Evolutionary conservation across 2,113 vertebrate species (phyloP), one percentile per base, ranked within the genome.

Genomic region (Stigmatopora nigra): DNA sequence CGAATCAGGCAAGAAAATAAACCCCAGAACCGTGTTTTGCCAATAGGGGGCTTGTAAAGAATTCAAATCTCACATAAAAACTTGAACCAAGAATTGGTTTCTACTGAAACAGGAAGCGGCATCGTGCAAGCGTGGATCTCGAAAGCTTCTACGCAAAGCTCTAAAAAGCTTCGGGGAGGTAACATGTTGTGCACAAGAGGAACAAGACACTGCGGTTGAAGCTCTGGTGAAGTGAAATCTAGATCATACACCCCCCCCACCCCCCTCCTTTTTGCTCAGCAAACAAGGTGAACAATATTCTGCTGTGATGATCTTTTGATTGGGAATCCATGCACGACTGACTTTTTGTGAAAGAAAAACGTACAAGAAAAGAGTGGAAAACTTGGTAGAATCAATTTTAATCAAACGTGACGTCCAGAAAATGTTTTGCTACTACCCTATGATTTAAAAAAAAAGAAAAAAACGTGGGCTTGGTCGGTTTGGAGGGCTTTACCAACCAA

Each of bases 401-500:
- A 64, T 67, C 47, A 53, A 76, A 77, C 68, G 67, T 64, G 62
- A 49, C 57, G 67, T 25, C 44, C 38, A 65, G 65, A 68, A 58
- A 68, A 61, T 79, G 67, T 81, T 70, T 64, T 49, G 79, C 82
- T 82, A 84, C 78, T 78, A 76, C 78, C 85, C 78, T 66, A 60
- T 64, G 68, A 82, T 14, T 16, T 0, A 7, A 9, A 57, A 57
- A 57, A 45, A 45, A 45, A 41, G 45, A 76, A 82, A 69, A 46
- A 79, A 75, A 83, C 76, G 83, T 79, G 82, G 86, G 91, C 83
- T 89, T 89, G 90, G 89, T 82, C 81, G 45, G 59, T 61, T 45
- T 17, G 59, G 78, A 70, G 71, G 71, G 79, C 64, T 81, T 89
- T 89, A 83, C 87, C 87, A 89, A 83, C 87, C 87, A 89, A 90